A percentile compares a stretch with the other conserved stretches of the same genome.
phyloP scores from a whole-genome alignment of 2,888 invertebrate genomes.

The Tetragonula carbonaria region DNA sequence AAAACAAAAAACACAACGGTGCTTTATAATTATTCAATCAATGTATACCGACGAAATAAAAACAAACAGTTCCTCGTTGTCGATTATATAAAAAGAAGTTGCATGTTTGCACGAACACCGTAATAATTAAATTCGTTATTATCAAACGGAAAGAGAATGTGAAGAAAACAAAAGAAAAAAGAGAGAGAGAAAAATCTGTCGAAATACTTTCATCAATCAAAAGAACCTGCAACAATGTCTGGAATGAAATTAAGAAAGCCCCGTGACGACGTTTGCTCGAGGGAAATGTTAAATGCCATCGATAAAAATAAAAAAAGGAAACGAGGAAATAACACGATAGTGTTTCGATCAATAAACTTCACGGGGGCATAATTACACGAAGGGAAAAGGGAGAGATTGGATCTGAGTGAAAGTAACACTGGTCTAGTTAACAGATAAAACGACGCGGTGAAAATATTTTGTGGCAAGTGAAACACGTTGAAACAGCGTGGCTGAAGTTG shows the following conservation, averaged over 20 bases:
- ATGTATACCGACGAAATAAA: too few relatives aligned
- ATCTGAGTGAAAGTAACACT: not conserved
- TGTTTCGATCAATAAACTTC: not conserved
- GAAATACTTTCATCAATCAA: too few relatives aligned
- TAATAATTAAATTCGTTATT: too few relatives aligned
- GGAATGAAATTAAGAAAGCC: not conserved
- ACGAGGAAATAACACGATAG: not conserved
- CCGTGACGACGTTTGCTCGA: not conserved
- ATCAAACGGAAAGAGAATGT: too few relatives aligned
- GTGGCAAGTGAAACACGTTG: too few relatives aligned
- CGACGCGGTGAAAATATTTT: not conserved
- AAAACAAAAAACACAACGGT: not conserved
- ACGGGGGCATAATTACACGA: not conserved
- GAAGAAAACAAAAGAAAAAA: too few relatives aligned
- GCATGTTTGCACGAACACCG: too few relatives aligned
- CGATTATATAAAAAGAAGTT: too few relatives aligned
- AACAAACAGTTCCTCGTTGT: too few relatives aligned
- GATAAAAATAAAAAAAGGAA: too few relatives aligned
- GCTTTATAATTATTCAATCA: not conserved
- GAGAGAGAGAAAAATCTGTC: too few relatives aligned
- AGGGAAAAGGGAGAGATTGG: not conserved
- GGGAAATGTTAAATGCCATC: not conserved
- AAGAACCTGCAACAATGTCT: not conserved
- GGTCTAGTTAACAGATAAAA: not conserved
- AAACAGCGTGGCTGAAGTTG: not conserved